Evolutionary conservation across 2,888 invertebrate species (phyloP).

Genomic region (Meloe dianella): DNA sequence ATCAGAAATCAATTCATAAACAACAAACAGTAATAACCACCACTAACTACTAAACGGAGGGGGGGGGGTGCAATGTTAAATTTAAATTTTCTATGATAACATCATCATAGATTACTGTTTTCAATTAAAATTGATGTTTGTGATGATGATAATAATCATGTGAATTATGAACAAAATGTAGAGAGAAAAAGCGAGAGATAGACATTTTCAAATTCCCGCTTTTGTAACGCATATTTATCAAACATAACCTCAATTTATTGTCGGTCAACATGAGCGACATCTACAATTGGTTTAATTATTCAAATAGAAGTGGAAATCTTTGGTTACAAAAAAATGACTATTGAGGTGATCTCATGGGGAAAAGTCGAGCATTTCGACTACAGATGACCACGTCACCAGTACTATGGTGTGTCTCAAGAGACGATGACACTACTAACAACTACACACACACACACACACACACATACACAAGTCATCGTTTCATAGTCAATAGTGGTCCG

Average conservation of each 20-base stretch:
- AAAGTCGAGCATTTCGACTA: constrained; percentile 7
- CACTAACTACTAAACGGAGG: not conserved
- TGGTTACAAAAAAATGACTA: too few relatives aligned
- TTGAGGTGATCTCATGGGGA: not conserved
- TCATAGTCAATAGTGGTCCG: constrained; percentile 1
- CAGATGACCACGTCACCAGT: not conserved
- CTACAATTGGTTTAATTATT: too few relatives aligned
- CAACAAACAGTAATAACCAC: not conserved
- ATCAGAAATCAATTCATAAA: not conserved
- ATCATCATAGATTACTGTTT: constrained; percentile 21
- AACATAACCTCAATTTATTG: too few relatives aligned
- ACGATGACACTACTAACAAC: not conserved
- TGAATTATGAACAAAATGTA: too few relatives aligned
- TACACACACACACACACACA: not conserved
- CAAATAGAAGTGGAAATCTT: too few relatives aligned
- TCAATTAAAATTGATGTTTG: constrained; percentile 28
- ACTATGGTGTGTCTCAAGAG: not conserved
- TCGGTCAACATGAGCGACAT: too few relatives aligned
- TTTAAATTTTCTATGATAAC: constrained; percentile 25
- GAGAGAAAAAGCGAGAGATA: too few relatives aligned
- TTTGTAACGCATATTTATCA: not conserved
- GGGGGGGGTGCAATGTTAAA: not conserved
- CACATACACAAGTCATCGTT: not conserved
- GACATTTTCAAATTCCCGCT: too few relatives aligned
- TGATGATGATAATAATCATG: constrained; percentile 19